Percentiles rank a stretch among this genome's conserved stretches.
Evolutionary conservation across 2,888 invertebrate species (phyloP).

Genomic region (Sphaerophoria taeniata): DNA sequence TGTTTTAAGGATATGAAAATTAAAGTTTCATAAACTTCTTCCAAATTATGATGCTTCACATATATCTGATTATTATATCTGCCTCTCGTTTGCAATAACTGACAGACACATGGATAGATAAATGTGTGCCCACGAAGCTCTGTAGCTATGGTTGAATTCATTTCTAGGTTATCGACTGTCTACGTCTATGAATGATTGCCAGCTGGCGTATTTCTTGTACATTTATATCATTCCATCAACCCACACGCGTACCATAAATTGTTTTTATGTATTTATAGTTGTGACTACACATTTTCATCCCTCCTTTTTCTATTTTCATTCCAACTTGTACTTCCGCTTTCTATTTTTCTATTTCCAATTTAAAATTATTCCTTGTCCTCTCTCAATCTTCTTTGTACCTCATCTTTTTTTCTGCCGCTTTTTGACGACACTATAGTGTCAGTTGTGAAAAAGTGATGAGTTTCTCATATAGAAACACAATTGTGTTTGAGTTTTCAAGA

Average conservation of each 20-base stretch:
- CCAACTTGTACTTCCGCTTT: constrained; percentile 33
- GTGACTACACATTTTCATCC: constrained; percentile 19
- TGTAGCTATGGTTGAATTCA: not conserved
- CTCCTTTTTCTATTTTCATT: constrained; percentile 9
- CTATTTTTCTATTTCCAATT: constrained; percentile 15
- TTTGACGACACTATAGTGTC: not conserved
- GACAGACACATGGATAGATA: not conserved
- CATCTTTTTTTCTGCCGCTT: not conserved
- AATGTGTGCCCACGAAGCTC: too few species aligned
- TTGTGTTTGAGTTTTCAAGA: not conserved
- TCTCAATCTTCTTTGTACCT: too few species aligned
- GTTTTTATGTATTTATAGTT: not conserved
- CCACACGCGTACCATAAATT: not conserved
- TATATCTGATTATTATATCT: too few species aligned
- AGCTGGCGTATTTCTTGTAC: constrained; percentile 19
- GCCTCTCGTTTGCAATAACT: not conserved
- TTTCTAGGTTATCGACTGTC: constrained; percentile 29
- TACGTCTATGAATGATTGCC: not conserved
- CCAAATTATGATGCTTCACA: too few species aligned
- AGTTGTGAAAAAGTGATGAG: not conserved
- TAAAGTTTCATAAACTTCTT: too few species aligned
- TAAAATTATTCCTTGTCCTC: constrained; percentile 5
- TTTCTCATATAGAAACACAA: not conserved
- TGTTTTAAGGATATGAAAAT: too few species aligned
- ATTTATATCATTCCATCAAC: not conserved